phyloP scores from a whole-genome alignment of 2,113 vertebrate species.

The Pimephales promelas region DNA sequence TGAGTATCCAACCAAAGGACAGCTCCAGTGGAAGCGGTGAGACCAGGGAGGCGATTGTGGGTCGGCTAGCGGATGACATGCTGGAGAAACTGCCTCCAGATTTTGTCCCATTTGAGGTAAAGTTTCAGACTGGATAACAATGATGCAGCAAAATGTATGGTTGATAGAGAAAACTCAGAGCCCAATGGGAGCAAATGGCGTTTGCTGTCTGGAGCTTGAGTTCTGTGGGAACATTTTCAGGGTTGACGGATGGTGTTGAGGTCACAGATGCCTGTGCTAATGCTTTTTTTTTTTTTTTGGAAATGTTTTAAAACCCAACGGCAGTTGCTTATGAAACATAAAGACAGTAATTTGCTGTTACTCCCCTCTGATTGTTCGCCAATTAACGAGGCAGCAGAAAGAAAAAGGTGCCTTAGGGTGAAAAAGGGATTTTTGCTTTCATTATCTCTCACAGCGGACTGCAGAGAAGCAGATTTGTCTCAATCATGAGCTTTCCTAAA shows the following conservation, averaged over 20 bases:
- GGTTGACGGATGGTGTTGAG: constrained; percentile 10
- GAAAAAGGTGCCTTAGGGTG: background rate
- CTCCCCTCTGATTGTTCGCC: constrained; percentile 12
- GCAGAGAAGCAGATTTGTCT: constrained; percentile 18
- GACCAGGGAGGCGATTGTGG: constrained; percentile 86
- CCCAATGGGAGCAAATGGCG: background rate
- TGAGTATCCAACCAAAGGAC: constrained; percentile 93
- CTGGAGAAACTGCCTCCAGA: constrained; percentile 88
- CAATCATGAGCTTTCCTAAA: background rate
- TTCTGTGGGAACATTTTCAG: constrained; percentile 2
- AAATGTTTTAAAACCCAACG: background rate
- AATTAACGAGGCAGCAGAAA: constrained; percentile 33
- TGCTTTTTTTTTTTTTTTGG: background rate
- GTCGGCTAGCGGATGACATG: constrained; percentile 88
- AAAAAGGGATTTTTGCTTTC: background rate
- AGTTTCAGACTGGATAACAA: background rate
- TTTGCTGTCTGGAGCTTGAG: constrained; percentile 5
- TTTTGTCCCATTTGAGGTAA: constrained; percentile 89
- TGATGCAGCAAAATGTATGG: constrained; percentile 2
- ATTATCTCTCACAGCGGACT: background rate
- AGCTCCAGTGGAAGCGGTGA: constrained; percentile 85
- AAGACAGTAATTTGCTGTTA: constrained; percentile 19
- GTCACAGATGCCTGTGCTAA: background rate
- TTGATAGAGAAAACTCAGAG: background rate
- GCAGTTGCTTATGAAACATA: constrained; percentile 23